phyloP scores from a whole-genome alignment of 2,888 invertebrate genomes.

The Chloromyia formosa region DNA sequence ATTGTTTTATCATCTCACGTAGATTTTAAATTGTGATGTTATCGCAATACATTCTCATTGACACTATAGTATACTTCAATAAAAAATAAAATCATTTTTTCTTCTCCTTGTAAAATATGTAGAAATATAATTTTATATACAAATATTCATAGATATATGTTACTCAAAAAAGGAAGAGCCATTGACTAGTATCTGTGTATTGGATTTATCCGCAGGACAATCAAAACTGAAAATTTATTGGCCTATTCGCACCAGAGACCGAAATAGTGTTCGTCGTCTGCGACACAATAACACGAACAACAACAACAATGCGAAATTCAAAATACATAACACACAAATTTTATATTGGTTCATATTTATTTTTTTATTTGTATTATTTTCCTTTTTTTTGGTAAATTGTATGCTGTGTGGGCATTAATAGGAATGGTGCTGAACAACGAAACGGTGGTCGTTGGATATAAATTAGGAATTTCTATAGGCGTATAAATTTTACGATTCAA shows the following conservation, averaged over 20 bases:
- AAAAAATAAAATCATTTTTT: too few species aligned
- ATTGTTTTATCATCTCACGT: too few species aligned
- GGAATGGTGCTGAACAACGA: neutral
- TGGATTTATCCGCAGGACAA: conserved; percentile 48
- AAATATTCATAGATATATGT: neutral
- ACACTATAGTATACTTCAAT: too few species aligned
- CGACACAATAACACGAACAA: neutral
- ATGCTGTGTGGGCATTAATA: neutral
- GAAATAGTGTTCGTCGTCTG: conserved; percentile 11
- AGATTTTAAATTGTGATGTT: too few species aligned
- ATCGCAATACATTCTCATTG: too few species aligned
- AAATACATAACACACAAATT: conserved; percentile 34
- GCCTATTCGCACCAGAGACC: conserved; percentile 47
- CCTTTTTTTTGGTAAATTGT: conserved; percentile 28
- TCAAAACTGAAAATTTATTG: conserved; percentile 50
- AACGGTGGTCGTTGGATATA: conserved; percentile 4
- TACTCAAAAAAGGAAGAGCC: neutral
- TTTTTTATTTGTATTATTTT: conserved; percentile 16
- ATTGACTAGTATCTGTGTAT: conserved; percentile 25
- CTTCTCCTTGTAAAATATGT: too few species aligned
- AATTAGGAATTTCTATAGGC: conserved; percentile 39
- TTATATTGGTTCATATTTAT: conserved; percentile 32
- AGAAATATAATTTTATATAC: too few species aligned
- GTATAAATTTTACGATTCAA: conserved; percentile 27
- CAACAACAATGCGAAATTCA: conserved; percentile 1